These are phyloP conservation scores for Agonopterix heracliana DNA, from an alignment of 2,888 invertebrate genomes.

Conservation along the genomic window DNA sequence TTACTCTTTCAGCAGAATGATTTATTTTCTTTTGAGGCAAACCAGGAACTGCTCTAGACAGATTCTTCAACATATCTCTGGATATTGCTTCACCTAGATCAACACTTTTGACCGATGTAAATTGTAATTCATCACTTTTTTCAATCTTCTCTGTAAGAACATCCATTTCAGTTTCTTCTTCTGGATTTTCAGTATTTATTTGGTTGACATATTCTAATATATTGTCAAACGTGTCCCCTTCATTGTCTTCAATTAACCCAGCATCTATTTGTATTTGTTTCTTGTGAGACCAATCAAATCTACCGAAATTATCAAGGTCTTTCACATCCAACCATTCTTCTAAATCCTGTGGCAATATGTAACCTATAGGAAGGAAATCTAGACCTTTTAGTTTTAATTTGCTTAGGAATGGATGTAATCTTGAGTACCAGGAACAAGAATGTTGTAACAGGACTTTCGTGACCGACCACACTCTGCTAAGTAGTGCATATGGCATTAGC, in stretches of 20 bases:
- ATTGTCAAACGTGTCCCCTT: conserved; percentile 39
- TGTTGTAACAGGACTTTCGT: conserved; percentile 61
- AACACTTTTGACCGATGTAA: conserved; percentile 13
- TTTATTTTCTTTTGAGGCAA: conserved; percentile 11
- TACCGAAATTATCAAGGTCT: conserved; percentile 57
- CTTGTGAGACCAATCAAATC: conserved; percentile 51
- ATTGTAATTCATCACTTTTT: conserved; percentile 9
- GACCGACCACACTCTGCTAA: conserved; percentile 75
- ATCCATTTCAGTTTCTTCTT: conserved; percentile 8
- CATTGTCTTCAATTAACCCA: conserved; percentile 31
- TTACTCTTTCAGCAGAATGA: conserved; percentile 42
- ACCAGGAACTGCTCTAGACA: conserved; percentile 10
- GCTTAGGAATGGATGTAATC: conserved; percentile 48
- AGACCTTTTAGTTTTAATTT: conserved; percentile 60
- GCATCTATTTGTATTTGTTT: conserved; percentile 30
- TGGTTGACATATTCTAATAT: conserved; percentile 52
- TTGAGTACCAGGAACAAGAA: conserved; percentile 69
- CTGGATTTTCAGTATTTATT: conserved; percentile 28
- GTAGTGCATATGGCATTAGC: conserved; percentile 68
- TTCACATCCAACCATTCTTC: conserved; percentile 64
- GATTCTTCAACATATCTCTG: conserved; percentile 33
- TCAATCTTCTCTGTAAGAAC: conserved; percentile 2
- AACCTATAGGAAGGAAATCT: conserved; percentile 60
- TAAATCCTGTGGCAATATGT: conserved; percentile 62
- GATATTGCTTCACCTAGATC: conserved; percentile 42